phyloP scores from a whole-genome alignment of 2,888 invertebrate genomes.

The Urechis unicinctus region DNA sequence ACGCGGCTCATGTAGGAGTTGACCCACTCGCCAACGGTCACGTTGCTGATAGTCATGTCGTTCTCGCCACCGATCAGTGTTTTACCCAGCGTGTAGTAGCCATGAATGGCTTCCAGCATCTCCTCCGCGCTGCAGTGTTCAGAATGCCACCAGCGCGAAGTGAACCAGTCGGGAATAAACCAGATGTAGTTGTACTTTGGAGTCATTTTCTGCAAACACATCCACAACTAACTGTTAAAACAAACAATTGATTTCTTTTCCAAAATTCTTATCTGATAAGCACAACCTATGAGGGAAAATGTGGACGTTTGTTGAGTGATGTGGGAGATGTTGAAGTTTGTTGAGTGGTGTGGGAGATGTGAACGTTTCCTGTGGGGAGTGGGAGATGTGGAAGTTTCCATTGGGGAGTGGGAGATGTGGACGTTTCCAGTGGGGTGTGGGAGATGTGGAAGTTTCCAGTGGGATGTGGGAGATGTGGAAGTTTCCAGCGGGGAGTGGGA shows the following conservation, averaged over 20 bases:
- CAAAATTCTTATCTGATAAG: too few relatives aligned
- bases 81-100: constrained; percentile 66
- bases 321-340: too few relatives aligned
- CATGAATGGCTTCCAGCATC: constrained; percentile 62
- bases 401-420: too few relatives aligned
- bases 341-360: too few relatives aligned
- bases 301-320: too few relatives aligned
- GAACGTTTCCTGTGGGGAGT: too few relatives aligned
- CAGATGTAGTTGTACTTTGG: constrained; percentile 68
- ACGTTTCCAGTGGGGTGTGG: too few relatives aligned
- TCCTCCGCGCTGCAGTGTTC: constrained; percentile 60
- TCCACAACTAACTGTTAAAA: not conserved
- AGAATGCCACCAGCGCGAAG: constrained; percentile 52
- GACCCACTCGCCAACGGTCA: constrained; percentile 62
- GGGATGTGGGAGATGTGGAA: too few relatives aligned
- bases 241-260: not conserved
- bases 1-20: constrained; percentile 23
- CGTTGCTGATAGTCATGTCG: constrained; percentile 56
- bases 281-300: too few relatives aligned
- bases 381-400: too few relatives aligned
- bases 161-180: constrained; percentile 71
- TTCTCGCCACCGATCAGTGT: constrained; percentile 62
- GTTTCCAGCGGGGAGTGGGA: too few relatives aligned
- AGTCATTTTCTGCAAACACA: constrained; percentile 45
- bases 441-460: too few relatives aligned